Evolutionary conservation across 2,888 invertebrate species (phyloP).

Genomic region (Agrotis puta): DNA sequence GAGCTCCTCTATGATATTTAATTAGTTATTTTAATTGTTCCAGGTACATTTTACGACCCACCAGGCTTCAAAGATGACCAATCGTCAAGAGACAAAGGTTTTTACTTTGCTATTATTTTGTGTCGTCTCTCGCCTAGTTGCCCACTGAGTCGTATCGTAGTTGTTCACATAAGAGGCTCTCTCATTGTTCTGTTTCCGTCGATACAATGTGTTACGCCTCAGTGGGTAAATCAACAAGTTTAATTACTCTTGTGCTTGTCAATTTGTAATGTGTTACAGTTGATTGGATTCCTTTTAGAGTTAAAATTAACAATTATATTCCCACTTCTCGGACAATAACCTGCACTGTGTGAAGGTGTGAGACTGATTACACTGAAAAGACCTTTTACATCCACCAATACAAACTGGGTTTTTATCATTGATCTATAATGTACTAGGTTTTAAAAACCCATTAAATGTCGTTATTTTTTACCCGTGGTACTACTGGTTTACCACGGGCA

Average conservation of each 20-base stretch:
- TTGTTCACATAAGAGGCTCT: conserved; percentile 36
- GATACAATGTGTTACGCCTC: conserved; percentile 43
- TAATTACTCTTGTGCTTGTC: conserved; percentile 34
- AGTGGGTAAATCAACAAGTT: conserved; percentile 35
- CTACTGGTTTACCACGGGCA: too few species aligned
- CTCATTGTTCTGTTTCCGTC: conserved; percentile 45
- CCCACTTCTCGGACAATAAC: too few species aligned
- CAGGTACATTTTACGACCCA: conserved; percentile 61
- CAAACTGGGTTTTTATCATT: too few species aligned
- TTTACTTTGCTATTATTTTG: conserved; percentile 2
- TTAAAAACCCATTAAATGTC: too few species aligned
- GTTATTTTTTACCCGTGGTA: too few species aligned
- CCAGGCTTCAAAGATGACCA: conserved; percentile 20
- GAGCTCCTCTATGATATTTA: conserved; percentile 51
- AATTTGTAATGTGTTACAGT: conserved; percentile 30
- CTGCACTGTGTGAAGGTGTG: too few species aligned
- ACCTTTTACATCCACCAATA: too few species aligned
- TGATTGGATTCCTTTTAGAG: conserved; percentile 7
- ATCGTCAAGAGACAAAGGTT: conserved; percentile 36
- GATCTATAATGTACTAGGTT: too few species aligned
- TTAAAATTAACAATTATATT: too few species aligned
- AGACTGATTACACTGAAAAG: too few species aligned
- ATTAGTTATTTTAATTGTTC: conserved; percentile 57
- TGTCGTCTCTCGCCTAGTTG: conserved; percentile 35
- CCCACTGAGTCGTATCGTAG: conserved; percentile 45